Evolutionary conservation across 2,797 vertebrate genomes (phyloP), one percentile per base, ranked within the genome.

Genomic region (Darevskia mixta): DNA sequence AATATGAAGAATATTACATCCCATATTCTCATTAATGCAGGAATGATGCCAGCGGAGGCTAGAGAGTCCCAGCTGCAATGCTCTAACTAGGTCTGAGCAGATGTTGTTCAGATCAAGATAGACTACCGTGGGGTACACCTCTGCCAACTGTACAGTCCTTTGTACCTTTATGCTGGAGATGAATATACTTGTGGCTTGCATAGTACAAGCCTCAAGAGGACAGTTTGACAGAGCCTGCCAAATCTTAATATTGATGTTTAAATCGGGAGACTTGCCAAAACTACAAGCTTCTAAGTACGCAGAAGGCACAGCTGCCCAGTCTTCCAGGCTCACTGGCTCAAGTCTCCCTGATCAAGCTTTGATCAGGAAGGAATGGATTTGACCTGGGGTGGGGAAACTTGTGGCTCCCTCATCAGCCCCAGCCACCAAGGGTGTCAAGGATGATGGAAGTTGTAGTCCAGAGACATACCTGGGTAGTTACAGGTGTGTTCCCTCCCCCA

Each of bases 51-150:
- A 86, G 49, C 6, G 3, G 66, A 86, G 67, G 64, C 80, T 72
- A 23, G 1, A 79, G 75, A 86, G 29, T 78, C 75, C 80, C 55
- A n/a, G 35, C 29, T 71, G 85, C 11, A 49, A 71, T 78, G 64
- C 72, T 89, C 55, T 82, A 86, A 86, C 79, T 89, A 83, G 80
- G 76, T n/a, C 23, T 49, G 66, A 72, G 73, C 49, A 79, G 85
- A 79, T 83, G 49, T 79, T 89, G 66, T 43, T 83, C 38, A 79
- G 80, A 83, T 90, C 80, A 86, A 83, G 85, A 66, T 72, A 29
- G 85, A 89, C 72, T 43, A 82, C 73, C 25, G 4, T 43, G 5
- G 87, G n/a, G 76, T 11, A 23, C n/a, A 2, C 61, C 10, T 43
- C 55, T 83, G 73, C 67, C 49, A 90, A 64, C 58, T 71, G 10